These are phyloP conservation scores for Teleiodes luculella DNA, from an alignment of 2,888 invertebrate genomes.

Conservation along the genomic window DNA sequence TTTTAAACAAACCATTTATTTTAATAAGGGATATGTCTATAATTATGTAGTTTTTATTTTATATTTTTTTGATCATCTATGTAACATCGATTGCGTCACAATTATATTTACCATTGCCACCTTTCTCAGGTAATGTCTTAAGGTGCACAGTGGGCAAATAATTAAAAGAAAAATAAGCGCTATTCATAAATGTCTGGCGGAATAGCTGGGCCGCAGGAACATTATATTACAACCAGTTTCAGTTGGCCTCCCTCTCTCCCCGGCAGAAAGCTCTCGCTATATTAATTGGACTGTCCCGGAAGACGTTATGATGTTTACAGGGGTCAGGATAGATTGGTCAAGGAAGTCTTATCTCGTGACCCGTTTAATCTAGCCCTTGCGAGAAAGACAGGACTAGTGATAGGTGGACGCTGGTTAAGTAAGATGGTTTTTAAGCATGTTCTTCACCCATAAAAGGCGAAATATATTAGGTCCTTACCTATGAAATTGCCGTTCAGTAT, in stretches of 20 bases:
- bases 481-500: too few species aligned
- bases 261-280: slow-evolving; percentile 23
- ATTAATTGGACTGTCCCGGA: slow-evolving; percentile 22
- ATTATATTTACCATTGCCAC: neutral
- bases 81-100: too few species aligned
- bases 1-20: too few species aligned
- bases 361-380: slow-evolving; percentile 75
- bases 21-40: too few species aligned
- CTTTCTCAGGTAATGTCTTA: slow-evolving; percentile 24
- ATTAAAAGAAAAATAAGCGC: slow-evolving; percentile 77
- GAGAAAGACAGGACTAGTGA: slow-evolving; percentile 40
- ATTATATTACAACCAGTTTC: slow-evolving; percentile 54
- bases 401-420: neutral
- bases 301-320: slow-evolving; percentile 22
- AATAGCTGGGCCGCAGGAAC: slow-evolving; percentile 59
- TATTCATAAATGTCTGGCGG: slow-evolving; percentile 72
- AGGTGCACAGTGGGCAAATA: slow-evolving; percentile 55
- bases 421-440: neutral
- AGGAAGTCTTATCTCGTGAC: slow-evolving; percentile 59
- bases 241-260: slow-evolving; percentile 33
- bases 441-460: too few species aligned
- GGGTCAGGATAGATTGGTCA: slow-evolving; percentile 44
- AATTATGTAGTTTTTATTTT: too few species aligned
- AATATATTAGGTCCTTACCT: too few species aligned
- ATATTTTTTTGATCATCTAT: too few species aligned